Conservation (phyloP, 2,113 vertebrate genomes). For the Burhinus bistriatus region DNA sequence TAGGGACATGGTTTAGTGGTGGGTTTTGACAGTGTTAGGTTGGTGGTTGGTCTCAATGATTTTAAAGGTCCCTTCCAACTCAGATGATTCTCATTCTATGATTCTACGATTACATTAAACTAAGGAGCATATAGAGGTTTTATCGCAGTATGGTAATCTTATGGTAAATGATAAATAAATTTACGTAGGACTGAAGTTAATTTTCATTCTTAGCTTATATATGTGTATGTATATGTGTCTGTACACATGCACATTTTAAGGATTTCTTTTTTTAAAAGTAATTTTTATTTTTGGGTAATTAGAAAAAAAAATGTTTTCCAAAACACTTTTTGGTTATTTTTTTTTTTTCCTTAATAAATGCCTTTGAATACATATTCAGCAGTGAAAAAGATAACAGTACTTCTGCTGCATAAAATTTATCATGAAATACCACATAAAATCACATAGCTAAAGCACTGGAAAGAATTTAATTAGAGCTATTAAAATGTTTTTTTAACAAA, state of each 20-base stretch:
- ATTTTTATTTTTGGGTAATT: not conserved
- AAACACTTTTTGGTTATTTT: not conserved
- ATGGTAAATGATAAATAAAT: rapidly evolving
- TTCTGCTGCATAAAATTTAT: not conserved
- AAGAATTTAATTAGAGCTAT: not conserved
- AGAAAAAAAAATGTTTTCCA: not conserved
- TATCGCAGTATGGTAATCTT: not conserved
- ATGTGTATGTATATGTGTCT: not conserved
- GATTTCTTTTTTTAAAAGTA: not conserved
- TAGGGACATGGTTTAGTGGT: too few species aligned
- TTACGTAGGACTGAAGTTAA: not conserved
- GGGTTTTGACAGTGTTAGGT: too few species aligned
- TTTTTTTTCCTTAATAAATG: not conserved
- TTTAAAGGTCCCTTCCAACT: too few species aligned
- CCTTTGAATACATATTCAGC: not conserved
- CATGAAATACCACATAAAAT: not conserved
- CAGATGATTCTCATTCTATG: too few species aligned
- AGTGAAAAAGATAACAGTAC: not conserved
- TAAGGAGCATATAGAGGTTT: not conserved
- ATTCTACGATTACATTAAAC: not conserved
- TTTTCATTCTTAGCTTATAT: not conserved
- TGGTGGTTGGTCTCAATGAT: too few species aligned
- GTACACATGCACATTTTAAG: not conserved
- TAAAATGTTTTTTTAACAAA: not conserved
- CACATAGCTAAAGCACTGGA: not conserved